Evolutionary conservation across 2,113 vertebrate genomes (phyloP).

Genomic region (Bos javanicus): DNA sequence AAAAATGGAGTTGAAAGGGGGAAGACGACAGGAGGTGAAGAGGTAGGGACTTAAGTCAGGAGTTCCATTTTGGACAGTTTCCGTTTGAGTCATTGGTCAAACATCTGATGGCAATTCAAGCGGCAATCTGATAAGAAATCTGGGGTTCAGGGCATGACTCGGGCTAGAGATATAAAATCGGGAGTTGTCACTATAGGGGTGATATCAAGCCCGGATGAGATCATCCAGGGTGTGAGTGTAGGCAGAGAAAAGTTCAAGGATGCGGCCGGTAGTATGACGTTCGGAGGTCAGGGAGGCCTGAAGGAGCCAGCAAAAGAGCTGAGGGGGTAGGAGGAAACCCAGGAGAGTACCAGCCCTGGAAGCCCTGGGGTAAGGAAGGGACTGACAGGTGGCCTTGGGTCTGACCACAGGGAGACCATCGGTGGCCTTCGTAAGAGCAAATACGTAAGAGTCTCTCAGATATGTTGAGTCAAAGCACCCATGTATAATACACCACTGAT

Average conservation of each 20-base stretch:
- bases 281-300: background rate
- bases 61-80: background rate
- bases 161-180: background rate
- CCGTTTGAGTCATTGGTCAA: background rate
- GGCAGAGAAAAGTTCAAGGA: conserved; percentile 16
- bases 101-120: background rate
- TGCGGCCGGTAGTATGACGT: background rate
- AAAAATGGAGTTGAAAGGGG: background rate
- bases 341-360: background rate
- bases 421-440: background rate
- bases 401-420: background rate
- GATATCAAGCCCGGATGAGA: background rate
- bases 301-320: background rate
- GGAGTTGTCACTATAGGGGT: background rate
- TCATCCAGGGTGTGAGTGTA: background rate
- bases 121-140: background rate
- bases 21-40: background rate
- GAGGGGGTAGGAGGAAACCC: background rate
- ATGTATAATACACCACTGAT: background rate
- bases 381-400: background rate
- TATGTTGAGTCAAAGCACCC: background rate
- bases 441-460: background rate
- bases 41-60: background rate
- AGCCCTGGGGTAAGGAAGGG: background rate
- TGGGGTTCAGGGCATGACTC: conserved; percentile 1